These are phyloP conservation scores for Rhingia campestris DNA, from an alignment of 2,888 invertebrate genomes.

Conservation along the genomic window DNA sequence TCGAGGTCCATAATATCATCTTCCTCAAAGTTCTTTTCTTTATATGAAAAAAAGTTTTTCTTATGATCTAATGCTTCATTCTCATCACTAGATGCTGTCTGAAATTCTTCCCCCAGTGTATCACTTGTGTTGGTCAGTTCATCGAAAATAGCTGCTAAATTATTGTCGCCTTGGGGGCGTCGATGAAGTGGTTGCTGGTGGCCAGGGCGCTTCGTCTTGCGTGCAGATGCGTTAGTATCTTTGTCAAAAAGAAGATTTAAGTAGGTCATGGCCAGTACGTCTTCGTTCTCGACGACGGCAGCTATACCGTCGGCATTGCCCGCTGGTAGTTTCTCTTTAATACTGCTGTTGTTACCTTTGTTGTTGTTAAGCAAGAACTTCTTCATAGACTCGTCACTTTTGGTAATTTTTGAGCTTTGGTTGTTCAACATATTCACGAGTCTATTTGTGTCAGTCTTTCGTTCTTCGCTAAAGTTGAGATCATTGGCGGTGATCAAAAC, in stretches of 20 bases:
- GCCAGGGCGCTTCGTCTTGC: conserved; percentile 34
- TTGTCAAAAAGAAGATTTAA: conserved; percentile 79
- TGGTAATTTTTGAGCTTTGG: conserved; percentile 75
- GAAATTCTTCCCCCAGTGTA: conserved; percentile 78
- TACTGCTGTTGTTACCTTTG: conserved; percentile 62
- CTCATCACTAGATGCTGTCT: conserved; percentile 80
- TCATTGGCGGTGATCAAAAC: conserved; percentile 78
- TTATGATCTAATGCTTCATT: conserved; percentile 77
- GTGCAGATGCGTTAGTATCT: conserved; percentile 72
- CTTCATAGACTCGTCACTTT: conserved; percentile 75
- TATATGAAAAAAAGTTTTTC: conserved; percentile 80
- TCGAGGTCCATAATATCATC: conserved; percentile 81
- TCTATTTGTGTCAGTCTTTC: conserved; percentile 78
- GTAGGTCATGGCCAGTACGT: conserved; percentile 76
- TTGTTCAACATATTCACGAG: conserved; percentile 74
- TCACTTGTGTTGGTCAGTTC: conserved; percentile 55
- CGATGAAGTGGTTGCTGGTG: conserved; percentile 38
- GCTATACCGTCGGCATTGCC: conserved; percentile 50
- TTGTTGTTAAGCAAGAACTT: conserved; percentile 74
- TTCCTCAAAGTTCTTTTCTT: conserved; percentile 81
- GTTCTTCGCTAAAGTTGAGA: conserved; percentile 77
- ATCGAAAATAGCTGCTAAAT: conserved; percentile 55
- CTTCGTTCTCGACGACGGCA: conserved; percentile 66
- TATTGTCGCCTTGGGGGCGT: conserved; percentile 48
- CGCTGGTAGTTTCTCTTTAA: conserved; percentile 4